phyloP scores from a whole-genome alignment of 2,113 vertebrate species.

The Todiramphus saurophagus region DNA sequence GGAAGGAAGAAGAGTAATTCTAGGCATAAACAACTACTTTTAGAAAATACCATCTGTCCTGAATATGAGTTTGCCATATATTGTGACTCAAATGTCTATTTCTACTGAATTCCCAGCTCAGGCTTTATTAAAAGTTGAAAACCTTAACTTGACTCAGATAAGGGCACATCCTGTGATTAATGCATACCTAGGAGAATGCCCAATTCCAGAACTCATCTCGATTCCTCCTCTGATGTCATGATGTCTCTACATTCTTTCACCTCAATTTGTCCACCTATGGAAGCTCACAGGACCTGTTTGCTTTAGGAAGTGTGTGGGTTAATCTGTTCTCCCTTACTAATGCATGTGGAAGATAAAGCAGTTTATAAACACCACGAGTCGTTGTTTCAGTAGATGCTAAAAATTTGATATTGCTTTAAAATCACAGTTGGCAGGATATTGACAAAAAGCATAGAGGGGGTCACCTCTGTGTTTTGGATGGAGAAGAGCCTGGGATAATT shows the following conservation, averaged over 20 bases:
- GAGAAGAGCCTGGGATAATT: neutral
- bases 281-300: neutral
- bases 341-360: neutral
- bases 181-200: neutral
- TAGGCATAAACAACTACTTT: constrained; percentile 64
- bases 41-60: constrained; percentile 61
- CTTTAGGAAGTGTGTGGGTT: neutral
- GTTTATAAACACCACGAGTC: accelerated
- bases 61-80: constrained; percentile 5
- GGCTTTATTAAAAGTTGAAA: neutral
- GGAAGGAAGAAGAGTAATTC: constrained; percentile 64
- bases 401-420: neutral
- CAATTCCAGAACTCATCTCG: neutral
- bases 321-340: neutral
- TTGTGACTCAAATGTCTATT: constrained; percentile 14
- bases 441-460: neutral
- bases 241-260: neutral
- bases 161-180: neutral
- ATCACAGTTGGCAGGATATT: neutral
- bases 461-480: neutral
- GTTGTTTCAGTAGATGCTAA: neutral
- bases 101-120: neutral
- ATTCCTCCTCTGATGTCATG: neutral
- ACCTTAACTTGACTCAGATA: neutral
- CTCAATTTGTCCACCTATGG: neutral